phyloP scores from a whole-genome alignment of 2,888 invertebrate genomes.

The Listrodromus nycthemerus region DNA sequence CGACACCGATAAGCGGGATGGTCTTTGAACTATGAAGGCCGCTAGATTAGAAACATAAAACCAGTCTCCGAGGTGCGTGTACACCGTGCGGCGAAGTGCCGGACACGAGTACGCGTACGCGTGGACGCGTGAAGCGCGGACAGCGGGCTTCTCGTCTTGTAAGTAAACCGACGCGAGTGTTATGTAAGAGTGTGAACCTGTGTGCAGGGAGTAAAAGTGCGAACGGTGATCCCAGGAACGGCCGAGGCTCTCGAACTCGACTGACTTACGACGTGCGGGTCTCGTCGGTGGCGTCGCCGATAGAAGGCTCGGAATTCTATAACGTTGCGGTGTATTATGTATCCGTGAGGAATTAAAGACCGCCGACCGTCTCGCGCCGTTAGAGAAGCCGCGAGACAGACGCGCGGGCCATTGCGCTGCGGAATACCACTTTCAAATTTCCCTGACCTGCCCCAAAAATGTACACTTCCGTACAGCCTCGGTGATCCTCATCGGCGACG shows the following conservation, averaged over 20 bases:
- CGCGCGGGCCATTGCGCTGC: too few species aligned
- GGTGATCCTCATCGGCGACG: conserved; percentile 15
- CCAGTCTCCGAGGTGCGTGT: conserved; percentile 49
- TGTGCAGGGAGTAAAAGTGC: conserved; percentile 21
- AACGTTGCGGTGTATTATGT: conserved; percentile 1
- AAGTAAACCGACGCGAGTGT: neutral
- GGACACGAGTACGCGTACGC: neutral
- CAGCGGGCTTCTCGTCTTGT: conserved; percentile 10
- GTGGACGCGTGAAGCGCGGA: conserved; percentile 13
- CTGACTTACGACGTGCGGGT: conserved; percentile 2
- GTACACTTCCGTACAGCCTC: conserved; percentile 49
- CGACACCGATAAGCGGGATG: conserved; percentile 30
- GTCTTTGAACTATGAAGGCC: conserved; percentile 66
- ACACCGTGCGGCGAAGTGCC: neutral
- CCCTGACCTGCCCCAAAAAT: conserved; percentile 68
- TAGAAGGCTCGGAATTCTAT: conserved; percentile 13
- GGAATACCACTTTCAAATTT: conserved; percentile 69
- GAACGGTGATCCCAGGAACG: conserved; percentile 28
- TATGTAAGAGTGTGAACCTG: conserved; percentile 4
- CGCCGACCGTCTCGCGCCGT: conserved; percentile 37
- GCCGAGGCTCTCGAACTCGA: conserved; percentile 5
- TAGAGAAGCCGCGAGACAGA: conserved; percentile 46
- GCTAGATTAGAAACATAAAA: conserved; percentile 67
- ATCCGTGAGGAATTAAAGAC: conserved; percentile 42
- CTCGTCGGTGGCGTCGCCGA: conserved; percentile 10